These are phyloP conservation scores for Haliclystus octoradiatus DNA, from an alignment of 30 jellyfish, hydroid and myxozoan species.

Conservation along the genomic window DNA sequence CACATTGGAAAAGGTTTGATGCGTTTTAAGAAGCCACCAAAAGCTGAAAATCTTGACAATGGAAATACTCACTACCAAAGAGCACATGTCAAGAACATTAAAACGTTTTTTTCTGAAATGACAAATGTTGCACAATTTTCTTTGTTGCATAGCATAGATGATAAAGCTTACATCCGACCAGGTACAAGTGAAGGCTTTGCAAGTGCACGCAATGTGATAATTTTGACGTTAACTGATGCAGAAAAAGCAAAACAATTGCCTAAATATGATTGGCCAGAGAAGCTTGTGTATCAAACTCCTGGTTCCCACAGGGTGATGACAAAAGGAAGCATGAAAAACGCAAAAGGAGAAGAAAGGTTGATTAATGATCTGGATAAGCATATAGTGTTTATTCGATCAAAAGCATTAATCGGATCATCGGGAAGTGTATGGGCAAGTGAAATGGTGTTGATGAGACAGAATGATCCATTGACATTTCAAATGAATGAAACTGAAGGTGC, in stretches of 20 bases:
- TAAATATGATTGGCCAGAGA: constrained; percentile 18
- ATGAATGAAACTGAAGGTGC: too few relatives aligned
- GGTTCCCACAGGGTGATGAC: constrained; percentile 10
- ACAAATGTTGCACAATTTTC: background rate
- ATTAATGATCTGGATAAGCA: constrained; percentile 4
- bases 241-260: constrained; percentile 12
- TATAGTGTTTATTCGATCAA: background rate
- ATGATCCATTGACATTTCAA: too few relatives aligned
- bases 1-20: constrained; percentile 12
- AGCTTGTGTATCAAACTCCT: constrained; percentile 10
- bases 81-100: constrained; percentile 13
- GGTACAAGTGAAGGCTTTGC: constrained; percentile 21
- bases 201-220: constrained; percentile 2
- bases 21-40: constrained; percentile 8
- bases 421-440: too few relatives aligned
- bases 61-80: constrained; percentile 14
- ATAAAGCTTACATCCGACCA: constrained; percentile 11
- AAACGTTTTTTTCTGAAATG: constrained; percentile 1
- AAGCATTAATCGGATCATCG: background rate
- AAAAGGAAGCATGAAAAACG: constrained; percentile 4
- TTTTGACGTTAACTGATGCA: constrained; percentile 4
- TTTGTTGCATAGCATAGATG: constrained; percentile 7
- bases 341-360: constrained; percentile 1
- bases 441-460: too few relatives aligned
- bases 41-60: constrained; percentile 4